These are phyloP conservation scores for Aporrectodea caliginosa DNA, from an alignment of 1,140 invertebrate genomes.

Conservation along the genomic window DNA sequence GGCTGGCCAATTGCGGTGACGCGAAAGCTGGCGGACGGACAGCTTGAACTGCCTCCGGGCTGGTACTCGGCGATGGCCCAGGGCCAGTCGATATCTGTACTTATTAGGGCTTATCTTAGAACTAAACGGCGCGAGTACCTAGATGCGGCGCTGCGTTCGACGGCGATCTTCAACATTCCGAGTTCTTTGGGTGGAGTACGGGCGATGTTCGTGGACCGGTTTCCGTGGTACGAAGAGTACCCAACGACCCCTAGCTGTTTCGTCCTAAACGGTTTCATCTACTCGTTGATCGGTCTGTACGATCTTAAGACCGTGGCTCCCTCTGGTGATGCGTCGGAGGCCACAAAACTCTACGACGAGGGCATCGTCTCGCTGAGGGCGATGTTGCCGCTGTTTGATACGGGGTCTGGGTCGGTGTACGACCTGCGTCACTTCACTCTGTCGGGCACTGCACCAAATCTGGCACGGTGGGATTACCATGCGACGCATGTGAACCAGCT, in stretches of 20 bases:
- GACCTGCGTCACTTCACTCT: conserved; percentile 90
- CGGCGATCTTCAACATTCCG: conserved; percentile 73
- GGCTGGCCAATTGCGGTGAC: conserved; percentile 94
- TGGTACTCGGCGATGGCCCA: conserved; percentile 98
- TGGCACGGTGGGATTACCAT: conserved; percentile 93
- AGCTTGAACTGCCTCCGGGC: conserved; percentile 74
- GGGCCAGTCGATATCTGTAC: conserved; percentile 89
- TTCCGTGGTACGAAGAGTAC: conserved; percentile 95
- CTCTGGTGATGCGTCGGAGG: not conserved
- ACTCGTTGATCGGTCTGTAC: conserved; percentile 91
- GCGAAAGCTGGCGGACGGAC: conserved; percentile 66
- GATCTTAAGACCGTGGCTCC: conserved; percentile 91
- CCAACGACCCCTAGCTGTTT: conserved; percentile 90
- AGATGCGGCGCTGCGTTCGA: conserved; percentile 71
- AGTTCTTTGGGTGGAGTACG: conserved; percentile 71
- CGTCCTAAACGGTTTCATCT: conserved; percentile 98
- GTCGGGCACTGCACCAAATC: conserved; percentile 78
- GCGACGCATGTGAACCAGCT: conserved; percentile 96
- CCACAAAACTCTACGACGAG: conserved; percentile 68
- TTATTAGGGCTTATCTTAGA: conserved; percentile 81
- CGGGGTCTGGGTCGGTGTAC: conserved; percentile 92
- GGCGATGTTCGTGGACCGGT: conserved; percentile 74
- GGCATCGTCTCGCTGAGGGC: conserved; percentile 84
- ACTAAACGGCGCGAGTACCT: conserved; percentile 74
- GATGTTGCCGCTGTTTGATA: conserved; percentile 88